Base-by-base conservation (phyloP, 2,113 vertebrate species). In the Anser brachyrhynchus region DNA sequence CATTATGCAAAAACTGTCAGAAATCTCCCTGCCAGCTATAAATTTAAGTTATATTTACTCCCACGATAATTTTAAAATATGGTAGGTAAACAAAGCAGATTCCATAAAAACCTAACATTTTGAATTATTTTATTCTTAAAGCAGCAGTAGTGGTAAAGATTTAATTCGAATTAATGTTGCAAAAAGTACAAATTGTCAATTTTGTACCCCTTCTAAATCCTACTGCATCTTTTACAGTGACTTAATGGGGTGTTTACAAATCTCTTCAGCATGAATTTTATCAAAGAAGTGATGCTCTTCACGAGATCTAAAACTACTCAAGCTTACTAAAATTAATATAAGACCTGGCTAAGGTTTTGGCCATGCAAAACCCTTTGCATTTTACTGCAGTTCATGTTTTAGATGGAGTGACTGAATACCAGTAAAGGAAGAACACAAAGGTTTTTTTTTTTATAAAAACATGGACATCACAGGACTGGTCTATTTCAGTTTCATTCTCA, bases 161-260 rank as follows among this genome's bases (percentile, higher is more conserved):
- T 80, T 83, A 91, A 90, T 86, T 67, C 57, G 67, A 94, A 93
- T 77, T 86, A 93, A 90, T 80, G 79, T 91, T 95, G 69, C 82
- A 93, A 95, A 83, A 93, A 91, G 87, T 90, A 77, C 13, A 58
- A 26, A 69, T 0, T 77, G 37, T 52, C 72, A 77, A 52, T 84
- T 79, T 55, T 66, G 67, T 44, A 83, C 43, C 59, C 73, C 62
- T 88, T 92, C 79, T 70, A 84, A 92, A 88, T 43, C 35, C 87
- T 90, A 94, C 58, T 88, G 66, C 65, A 84, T 80, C 57, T 77
- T 94, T 90, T 86, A 76, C 49, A 75, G 35, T 21, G 64, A 93
- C 28, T 88, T 88, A 84, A 92, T 49, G 52, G 57, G 22, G 33
- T 90, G 26, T 65, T 71, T 86, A 44, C 52, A 8, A 94, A 90